Conservation (phyloP, 2,888 invertebrate species). For the Priocnemis perturbator region DNA sequence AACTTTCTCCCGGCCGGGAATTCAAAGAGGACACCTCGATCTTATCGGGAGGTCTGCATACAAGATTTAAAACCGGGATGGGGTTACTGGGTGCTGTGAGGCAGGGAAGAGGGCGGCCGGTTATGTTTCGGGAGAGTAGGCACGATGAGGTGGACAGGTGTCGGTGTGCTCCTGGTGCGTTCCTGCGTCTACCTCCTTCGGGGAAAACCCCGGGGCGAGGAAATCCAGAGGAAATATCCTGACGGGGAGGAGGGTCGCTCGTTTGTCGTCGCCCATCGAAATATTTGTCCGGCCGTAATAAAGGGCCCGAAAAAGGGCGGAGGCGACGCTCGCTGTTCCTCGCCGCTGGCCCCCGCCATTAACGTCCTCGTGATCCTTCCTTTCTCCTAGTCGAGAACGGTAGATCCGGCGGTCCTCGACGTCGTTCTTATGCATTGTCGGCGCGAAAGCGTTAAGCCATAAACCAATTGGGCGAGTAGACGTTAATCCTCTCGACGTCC, state of each 20-base stretch:
- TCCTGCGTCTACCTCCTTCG: background rate
- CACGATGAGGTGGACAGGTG: constrained; percentile 34
- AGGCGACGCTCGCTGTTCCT: constrained; percentile 16
- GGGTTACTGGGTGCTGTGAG: constrained; percentile 18
- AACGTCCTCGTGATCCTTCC: constrained; percentile 28
- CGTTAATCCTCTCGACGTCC: constrained; percentile 36
- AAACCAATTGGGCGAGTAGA: constrained; percentile 42
- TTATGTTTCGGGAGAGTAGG: no score
- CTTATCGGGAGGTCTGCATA: constrained; percentile 25
- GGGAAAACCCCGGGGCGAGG: constrained; percentile 17
- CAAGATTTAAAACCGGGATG: constrained; percentile 25
- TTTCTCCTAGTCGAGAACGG: constrained; percentile 12
- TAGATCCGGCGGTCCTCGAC: constrained; percentile 21
- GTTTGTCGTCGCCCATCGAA: constrained; percentile 23
- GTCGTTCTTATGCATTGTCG: constrained; percentile 28
- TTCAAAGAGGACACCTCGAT: constrained; percentile 26
- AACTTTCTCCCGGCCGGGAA: constrained; percentile 26
- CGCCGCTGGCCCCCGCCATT: constrained; percentile 26
- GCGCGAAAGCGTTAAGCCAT: constrained; percentile 40
- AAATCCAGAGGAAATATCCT: constrained; percentile 15
- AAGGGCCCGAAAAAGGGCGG: constrained; percentile 21
- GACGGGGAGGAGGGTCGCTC: constrained; percentile 1
- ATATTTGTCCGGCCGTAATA: constrained; percentile 39
- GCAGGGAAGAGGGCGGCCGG: no score
- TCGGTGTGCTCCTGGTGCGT: constrained; percentile 2